Evolutionary conservation across 2,888 invertebrate species (phyloP), one percentile per base, ranked within the genome.

Genomic region (Vannuccia rotundouncinata): DNA sequence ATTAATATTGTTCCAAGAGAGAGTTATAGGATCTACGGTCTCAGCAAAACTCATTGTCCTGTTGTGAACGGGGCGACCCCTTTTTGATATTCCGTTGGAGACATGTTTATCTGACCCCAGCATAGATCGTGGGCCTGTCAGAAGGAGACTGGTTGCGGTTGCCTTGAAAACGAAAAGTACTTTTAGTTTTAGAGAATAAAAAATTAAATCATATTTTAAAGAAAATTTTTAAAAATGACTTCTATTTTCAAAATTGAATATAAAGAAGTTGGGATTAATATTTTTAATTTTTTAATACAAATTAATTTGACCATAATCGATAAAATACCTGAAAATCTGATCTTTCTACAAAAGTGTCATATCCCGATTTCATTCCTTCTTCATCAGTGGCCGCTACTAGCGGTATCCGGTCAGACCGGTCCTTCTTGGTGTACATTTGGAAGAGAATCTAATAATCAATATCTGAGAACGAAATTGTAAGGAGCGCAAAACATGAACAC

Each of bases 1-100:
- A 22, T 78, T 78, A 5, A 78, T 78, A 28, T 78, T 60, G 29
- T 78, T 59, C 78, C 78, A 78, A 28, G 78, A 60, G 17, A 78
- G 28, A 5, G 78, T 78, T n/a, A 78, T 28, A 1, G 78, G 78
- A 28, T 78, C 78, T 59, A 78, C 78, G 5, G 78, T 78, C 29
- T 78, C 60, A 28, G 78, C 78, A 60, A 78, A 78, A 60, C 78
- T 78, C 60, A 59, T n/a, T 1, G 78, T 60, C 25, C 78, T 22
- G n/a, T 1, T 22, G 66, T 59, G 60, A 22, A 22, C 2, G 25
- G 10, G 66, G 10, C 22, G 17, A 5, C 2, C 5, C 10, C 25
- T 13, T 66, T 27, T 27, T 17, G 5, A 17, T 17, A 13, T 5
- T 17, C 45, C 45, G 17, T 45, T 45, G 45, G 10, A 13, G 45